These are phyloP conservation scores for Cheilosia scutellata DNA, from an alignment of 2,888 invertebrate species.

Conservation along the genomic window DNA sequence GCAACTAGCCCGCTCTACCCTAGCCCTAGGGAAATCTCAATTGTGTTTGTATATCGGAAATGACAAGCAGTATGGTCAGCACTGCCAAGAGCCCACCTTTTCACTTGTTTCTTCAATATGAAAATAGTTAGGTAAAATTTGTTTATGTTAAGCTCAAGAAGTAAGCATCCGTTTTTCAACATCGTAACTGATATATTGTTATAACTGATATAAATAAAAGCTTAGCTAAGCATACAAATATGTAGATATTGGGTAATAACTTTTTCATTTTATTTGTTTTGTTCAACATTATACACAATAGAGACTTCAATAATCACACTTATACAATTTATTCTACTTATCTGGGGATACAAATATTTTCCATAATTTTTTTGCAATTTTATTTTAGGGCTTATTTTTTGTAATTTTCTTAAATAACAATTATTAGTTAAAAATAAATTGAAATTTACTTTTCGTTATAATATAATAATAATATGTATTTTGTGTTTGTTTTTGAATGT, in stretches of 20 bases:
- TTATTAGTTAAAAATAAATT: conserved; percentile 45
- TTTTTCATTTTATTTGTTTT: conserved; percentile 72
- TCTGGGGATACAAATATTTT: conserved; percentile 43
- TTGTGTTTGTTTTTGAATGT: not conserved
- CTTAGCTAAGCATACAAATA: conserved; percentile 14
- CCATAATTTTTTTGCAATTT: conserved; percentile 7
- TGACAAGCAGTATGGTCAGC: no score
- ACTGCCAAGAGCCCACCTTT: no score
- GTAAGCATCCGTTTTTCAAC: no score
- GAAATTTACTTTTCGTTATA: conserved; percentile 29
- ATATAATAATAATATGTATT: not conserved
- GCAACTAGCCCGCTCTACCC: no score
- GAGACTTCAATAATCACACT: conserved; percentile 70
- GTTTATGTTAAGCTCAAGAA: no score
- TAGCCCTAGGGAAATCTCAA: no score
- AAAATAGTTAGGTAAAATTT: no score
- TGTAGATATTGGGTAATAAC: conserved; percentile 53
- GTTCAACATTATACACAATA: conserved; percentile 73
- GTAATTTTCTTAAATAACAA: conserved; percentile 48
- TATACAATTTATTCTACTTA: conserved; percentile 71
- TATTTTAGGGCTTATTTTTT: conserved; percentile 8
- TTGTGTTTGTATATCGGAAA: no score
- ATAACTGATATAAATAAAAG: no score
- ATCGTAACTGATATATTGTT: no score
- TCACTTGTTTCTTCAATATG: no score